These are phyloP conservation scores for human DNA, from an alignment of 2,113 vertebrate species.

Conservation along the genomic window DNA sequence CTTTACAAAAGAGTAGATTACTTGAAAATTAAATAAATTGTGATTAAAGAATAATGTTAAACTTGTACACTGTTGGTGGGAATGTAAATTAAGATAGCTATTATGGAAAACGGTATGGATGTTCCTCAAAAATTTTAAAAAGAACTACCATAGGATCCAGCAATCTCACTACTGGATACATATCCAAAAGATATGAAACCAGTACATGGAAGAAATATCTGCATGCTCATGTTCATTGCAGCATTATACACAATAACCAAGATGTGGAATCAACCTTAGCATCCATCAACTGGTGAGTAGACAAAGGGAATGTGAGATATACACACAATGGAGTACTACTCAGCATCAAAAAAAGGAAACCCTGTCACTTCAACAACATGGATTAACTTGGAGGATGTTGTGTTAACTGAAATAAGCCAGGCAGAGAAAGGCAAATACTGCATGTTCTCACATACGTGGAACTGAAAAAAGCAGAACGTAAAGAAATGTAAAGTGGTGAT, in stretches of 20 bases:
- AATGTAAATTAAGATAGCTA: neutral
- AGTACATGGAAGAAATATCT: neutral
- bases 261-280: neutral
- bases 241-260: neutral
- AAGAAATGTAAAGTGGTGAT: neutral
- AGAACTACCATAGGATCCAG: neutral
- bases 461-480: neutral
- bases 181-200: neutral
- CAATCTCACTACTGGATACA: neutral
- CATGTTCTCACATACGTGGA: neutral
- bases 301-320: neutral
- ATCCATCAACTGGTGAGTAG: neutral
- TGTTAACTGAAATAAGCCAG: neutral
- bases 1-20: neutral
- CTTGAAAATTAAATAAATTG: neutral
- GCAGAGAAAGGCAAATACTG: neutral
- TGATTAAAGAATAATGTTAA: neutral
- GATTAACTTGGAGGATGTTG: neutral
- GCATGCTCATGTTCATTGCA: neutral
- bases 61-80: neutral
- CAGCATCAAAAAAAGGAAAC: neutral
- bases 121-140: neutral
- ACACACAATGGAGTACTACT: neutral
- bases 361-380: neutral
- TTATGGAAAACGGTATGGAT: neutral